Evolutionary conservation across 1,140 invertebrate species (phyloP), one percentile per base, ranked within the genome.

Genomic region (Meloidogyne exigua): DNA sequence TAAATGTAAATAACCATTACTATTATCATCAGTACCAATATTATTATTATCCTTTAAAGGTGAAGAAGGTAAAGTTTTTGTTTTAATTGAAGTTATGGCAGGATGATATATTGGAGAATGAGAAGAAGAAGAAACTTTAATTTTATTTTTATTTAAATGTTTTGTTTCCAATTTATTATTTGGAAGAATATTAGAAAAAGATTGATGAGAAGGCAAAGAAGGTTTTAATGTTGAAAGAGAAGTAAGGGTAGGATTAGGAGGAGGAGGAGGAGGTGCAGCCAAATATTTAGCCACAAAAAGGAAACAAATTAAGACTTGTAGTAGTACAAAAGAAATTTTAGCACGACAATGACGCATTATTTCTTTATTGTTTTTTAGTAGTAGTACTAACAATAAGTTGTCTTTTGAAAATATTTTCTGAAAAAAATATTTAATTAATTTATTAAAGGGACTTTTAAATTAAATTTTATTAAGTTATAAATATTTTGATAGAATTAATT

Each of bases 301-400:
- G 4, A 57, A 57, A 57, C n/a, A 7, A 9, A 57, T n/a, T n/a
- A 57, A n/a, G 5, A 57, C 3, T 57, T 39, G 36, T 39, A 39
- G 36, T 39, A 39, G 36, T 39, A 57, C 49, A 57, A 57, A 57
- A 57, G 49, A 57, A 21, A 57, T 57, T 57, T 57, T 57, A 9
- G 49, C 49, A 57, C 49, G 49, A n/a, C 49, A 57, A 57, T 57
- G 49, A 57, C 49, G 49, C 49, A 57, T 57, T 57, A 57, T 57
- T 57, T 1, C 5, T n/a, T 57, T 57, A 18, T 57, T n/a, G 7
- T n/a, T 57, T 57, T n/a, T 57, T 57, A n/a, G 49, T 57, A 57
- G n/a, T n/a, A 9, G 5, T 15, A 9, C 0, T n/a, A n/a, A n/a
- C n/a, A n/a, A n/a, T n/a, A n/a, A n/a, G n/a, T n/a, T n/a, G n/a